Evolutionary conservation across 2,113 vertebrate species (phyloP), one percentile per base, ranked within the genome.

Genomic region (Pimephales promelas): DNA sequence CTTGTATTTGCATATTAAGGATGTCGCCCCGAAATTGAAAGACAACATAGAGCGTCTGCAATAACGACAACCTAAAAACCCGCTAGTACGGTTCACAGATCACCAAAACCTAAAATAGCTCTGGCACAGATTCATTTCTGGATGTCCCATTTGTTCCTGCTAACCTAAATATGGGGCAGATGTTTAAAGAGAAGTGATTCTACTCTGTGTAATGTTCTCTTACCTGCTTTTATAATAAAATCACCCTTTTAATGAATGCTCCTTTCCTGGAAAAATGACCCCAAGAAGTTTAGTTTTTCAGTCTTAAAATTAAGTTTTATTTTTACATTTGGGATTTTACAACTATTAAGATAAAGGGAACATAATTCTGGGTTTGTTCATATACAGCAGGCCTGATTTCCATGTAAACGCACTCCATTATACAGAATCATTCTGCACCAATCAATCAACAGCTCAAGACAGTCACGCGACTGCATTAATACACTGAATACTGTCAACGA

Each of bases 261-360:
- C 4, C 20, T 68, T 68, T 5, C 0, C 64, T 22, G 34, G 34
- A 68, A 68, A n/a, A 68, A 68, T 20, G 31, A 70, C 31, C 31
- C 18, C 49, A 40, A 13, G 49, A 76, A 40, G 26, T 81, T 72
- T 18, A 20, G 24, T 57, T 57, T 40, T 54, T 56, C 61, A 3
- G 79, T 70, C 79, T 81, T 81, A 81, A 78, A 84, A 78, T 54
- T 56, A 28, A 70, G 13, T 70, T 83, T 83, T 76, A 77, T 83
- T 83, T 40, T 83, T 66, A 66, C 45, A 83, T 56, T 74, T 40
- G 82, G 82, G 72, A n/a, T 77, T 84, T 43, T 54, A 78, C 82
- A 78, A 78, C 73, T 43, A 84, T 56, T n/a, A 76, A 28, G 74
- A 77, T 68, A 68, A 84, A 68, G 28, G 82, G 28, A 54, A 78